These are phyloP conservation scores for Drosophila mulleri DNA, from an alignment of 2,888 invertebrate species.

Conservation along the genomic window DNA sequence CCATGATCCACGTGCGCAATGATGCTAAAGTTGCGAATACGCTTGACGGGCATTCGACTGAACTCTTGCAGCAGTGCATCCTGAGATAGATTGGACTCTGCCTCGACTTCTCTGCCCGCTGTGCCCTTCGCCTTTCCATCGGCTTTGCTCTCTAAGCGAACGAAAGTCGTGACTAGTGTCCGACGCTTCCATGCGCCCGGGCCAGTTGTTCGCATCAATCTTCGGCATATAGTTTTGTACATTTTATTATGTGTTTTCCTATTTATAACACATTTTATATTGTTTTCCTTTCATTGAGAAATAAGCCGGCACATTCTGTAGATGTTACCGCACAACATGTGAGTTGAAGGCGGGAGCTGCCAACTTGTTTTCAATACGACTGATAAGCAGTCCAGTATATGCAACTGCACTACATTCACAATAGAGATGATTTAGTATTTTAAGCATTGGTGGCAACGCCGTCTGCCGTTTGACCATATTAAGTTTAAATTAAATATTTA, in stretches of 20 bases:
- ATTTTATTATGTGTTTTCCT: constrained; percentile 14
- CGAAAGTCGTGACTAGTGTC: constrained; percentile 30
- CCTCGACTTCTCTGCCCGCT: not conserved
- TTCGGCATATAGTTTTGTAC: constrained; percentile 44
- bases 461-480: constrained; percentile 18
- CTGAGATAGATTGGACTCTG: constrained; percentile 20
- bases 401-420: not conserved
- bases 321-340: constrained; percentile 70
- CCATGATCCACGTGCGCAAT: constrained; percentile 99
- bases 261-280: constrained; percentile 31
- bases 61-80: constrained; percentile 60
- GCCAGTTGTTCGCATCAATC: constrained; percentile 20
- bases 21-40: constrained; percentile 97
- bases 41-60: constrained; percentile 75
- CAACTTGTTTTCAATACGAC: constrained; percentile 9
- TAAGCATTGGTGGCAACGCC: constrained; percentile 18
- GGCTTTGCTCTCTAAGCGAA: not conserved
- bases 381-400: not conserved
- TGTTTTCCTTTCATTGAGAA: constrained; percentile 8
- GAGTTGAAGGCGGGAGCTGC: constrained; percentile 24
- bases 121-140: not conserved
- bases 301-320: constrained; percentile 45
- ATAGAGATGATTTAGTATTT: not conserved
- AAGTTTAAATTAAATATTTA: constrained; percentile 19
- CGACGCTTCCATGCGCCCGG: constrained; percentile 33